phyloP scores from a whole-genome alignment of 2,797 vertebrate species.

The Tiaroga cobitis region DNA sequence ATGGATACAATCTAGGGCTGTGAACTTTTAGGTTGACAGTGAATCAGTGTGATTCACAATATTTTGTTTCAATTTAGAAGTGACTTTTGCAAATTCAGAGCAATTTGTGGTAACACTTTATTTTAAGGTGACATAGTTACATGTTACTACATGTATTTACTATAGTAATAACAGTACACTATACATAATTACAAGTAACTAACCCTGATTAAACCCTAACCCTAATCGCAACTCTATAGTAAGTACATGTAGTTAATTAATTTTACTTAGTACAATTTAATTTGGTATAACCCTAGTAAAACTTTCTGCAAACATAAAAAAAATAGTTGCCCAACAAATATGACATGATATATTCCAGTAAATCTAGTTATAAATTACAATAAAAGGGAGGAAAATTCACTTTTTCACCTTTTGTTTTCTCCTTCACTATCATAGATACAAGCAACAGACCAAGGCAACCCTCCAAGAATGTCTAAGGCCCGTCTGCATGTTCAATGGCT shows the following conservation, averaged over 20 bases:
- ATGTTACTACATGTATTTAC: too few relatives aligned
- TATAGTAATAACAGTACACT: too few relatives aligned
- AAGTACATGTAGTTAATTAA: too few relatives aligned
- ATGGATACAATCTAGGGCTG: slow-evolving; percentile 15
- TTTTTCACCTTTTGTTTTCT: neutral
- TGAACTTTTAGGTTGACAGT: neutral
- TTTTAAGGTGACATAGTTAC: too few relatives aligned
- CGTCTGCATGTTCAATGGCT: slow-evolving; percentile 93
- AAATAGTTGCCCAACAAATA: neutral
- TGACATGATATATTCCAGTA: neutral
- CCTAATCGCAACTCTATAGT: too few relatives aligned
- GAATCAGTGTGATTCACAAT: neutral
- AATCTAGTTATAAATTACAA: neutral
- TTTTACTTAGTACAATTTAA: too few relatives aligned
- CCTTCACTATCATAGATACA: slow-evolving; percentile 78
- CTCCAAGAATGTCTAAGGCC: slow-evolving; percentile 80
- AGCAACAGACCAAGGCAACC: slow-evolving; percentile 87
- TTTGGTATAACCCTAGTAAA: neutral
- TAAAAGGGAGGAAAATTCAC: neutral
- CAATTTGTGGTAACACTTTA: neutral
- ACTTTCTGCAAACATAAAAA: neutral
- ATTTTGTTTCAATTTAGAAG: neutral
- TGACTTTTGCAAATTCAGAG: neutral
- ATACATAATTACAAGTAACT: too few relatives aligned
- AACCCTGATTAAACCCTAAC: too few relatives aligned